Conservation (phyloP, 2,797 vertebrate species). For the Sebastes diaconus region DNA sequence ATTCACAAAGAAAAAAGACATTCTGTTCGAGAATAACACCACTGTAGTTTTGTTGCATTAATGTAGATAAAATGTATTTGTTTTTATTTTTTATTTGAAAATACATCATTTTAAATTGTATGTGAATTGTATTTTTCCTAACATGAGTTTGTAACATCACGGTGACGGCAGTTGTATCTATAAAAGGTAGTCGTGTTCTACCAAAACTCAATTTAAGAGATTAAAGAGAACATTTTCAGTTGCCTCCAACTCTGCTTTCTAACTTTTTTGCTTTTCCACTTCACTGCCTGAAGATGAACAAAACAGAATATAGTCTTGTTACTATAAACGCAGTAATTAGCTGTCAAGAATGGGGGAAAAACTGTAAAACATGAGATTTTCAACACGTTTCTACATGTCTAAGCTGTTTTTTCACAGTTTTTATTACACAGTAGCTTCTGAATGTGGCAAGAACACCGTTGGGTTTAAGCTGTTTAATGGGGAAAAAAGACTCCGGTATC, state of each 20-base stretch:
- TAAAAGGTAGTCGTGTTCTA: background rate
- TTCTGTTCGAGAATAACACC: background rate
- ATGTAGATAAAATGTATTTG: background rate
- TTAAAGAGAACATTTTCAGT: background rate
- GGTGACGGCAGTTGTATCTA: background rate
- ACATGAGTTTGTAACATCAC: background rate
- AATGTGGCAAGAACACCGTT: background rate
- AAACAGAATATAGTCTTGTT: background rate
- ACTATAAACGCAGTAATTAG: background rate
- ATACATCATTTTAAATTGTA: background rate
- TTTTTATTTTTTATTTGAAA: background rate
- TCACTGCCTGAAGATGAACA: background rate
- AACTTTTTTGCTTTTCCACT: background rate
- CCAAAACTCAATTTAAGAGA: background rate
- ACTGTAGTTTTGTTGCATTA: background rate
- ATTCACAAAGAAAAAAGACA: background rate
- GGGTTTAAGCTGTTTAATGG: background rate
- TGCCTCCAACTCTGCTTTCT: background rate
- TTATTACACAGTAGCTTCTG: background rate
- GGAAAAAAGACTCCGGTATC: background rate
- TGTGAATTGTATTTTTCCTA: background rate
- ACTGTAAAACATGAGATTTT: background rate
- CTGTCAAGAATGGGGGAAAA: background rate
- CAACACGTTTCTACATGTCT: background rate
- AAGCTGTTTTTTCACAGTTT: background rate